These are phyloP conservation scores for Temnothorax ravouxi DNA, from an alignment of 2,888 invertebrate genomes.

Conservation along the genomic window DNA sequence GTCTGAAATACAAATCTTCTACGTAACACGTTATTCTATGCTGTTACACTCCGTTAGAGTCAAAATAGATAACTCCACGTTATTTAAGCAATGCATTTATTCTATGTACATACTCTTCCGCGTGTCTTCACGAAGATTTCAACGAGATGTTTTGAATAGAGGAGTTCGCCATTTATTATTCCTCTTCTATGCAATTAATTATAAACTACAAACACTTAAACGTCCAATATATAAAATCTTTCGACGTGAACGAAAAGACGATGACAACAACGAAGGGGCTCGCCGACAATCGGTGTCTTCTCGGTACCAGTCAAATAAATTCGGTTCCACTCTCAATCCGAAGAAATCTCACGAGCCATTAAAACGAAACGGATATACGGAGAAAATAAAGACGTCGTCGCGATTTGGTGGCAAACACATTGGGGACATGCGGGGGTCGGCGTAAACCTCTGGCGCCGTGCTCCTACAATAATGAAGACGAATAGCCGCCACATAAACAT, in stretches of 20 bases:
- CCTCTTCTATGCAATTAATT: background rate
- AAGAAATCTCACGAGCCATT: conserved; percentile 24
- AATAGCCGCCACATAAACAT: conserved; percentile 29
- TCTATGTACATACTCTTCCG: background rate
- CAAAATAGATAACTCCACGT: background rate
- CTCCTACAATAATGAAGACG: conserved; percentile 36
- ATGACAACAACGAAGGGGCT: background rate
- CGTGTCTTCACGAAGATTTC: background rate
- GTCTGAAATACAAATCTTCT: background rate
- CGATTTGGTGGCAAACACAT: background rate
- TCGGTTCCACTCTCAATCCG: background rate
- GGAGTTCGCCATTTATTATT: background rate
- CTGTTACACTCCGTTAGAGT: background rate
- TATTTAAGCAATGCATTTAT: background rate
- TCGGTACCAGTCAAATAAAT: conserved; percentile 11
- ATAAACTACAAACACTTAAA: background rate
- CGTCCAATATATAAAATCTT: conserved; percentile 18
- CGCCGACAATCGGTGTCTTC: background rate
- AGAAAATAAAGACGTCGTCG: conserved; percentile 43
- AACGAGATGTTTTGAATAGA: background rate
- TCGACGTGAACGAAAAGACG: background rate
- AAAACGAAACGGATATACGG: conserved; percentile 15
- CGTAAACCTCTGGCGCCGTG: conserved; percentile 25
- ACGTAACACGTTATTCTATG: background rate
- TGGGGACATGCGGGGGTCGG: background rate